phyloP scores from a whole-genome alignment of 2,797 vertebrate species.

The Podarcis siculus region DNA sequence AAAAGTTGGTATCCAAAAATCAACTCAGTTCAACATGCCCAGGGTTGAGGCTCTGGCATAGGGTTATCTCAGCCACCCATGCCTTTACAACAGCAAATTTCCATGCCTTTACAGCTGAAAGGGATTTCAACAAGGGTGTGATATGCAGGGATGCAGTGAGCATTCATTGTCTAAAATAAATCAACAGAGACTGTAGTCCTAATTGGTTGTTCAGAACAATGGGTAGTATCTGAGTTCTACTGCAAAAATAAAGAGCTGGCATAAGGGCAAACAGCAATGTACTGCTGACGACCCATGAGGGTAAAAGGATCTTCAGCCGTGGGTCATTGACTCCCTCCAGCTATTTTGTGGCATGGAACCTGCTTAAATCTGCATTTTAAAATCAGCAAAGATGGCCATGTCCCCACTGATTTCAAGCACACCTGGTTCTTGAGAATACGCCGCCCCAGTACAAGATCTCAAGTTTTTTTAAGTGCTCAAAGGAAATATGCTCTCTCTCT shows the following conservation, averaged over 20 bases:
- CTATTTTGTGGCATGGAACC: neutral
- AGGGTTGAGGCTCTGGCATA: neutral
- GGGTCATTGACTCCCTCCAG: neutral
- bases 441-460: neutral
- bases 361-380: neutral
- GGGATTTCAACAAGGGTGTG: neutral
- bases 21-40: neutral
- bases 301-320: neutral
- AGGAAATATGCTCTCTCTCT: neutral
- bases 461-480: neutral
- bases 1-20: neutral
- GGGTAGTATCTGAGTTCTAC: too few species aligned
- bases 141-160: neutral
- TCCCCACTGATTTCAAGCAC: neutral
- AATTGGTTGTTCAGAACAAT: too few species aligned
- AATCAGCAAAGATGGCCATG: neutral
- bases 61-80: neutral
- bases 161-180: neutral
- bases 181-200: neutral
- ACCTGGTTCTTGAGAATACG: neutral
- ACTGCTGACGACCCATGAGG: neutral
- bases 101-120: neutral
- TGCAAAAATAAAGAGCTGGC: neutral
- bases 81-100: neutral
- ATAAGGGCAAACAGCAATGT: neutral